Conservation (phyloP, 2,113 vertebrate species). For the Rhinopomastus cyanomelas region DNA sequence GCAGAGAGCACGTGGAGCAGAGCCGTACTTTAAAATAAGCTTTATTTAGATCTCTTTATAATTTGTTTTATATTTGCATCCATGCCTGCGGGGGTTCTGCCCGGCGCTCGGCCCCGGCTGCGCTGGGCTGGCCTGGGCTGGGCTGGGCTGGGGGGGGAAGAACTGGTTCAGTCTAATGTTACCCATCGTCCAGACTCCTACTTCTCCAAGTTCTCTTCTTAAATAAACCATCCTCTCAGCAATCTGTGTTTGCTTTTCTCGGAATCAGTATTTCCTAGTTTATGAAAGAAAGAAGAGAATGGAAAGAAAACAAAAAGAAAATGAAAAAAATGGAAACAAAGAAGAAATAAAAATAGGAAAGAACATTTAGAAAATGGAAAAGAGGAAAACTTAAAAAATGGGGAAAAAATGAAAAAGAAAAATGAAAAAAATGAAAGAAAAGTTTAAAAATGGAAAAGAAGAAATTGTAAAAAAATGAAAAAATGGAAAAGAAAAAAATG, state of each 20-base stretch:
- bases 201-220: constrained; percentile 80
- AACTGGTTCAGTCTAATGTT: constrained; percentile 79
- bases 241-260: constrained; percentile 62
- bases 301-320: no score
- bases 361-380: no score
- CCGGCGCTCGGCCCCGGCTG: constrained; percentile 49
- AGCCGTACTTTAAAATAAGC: constrained; percentile 97
- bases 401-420: no score
- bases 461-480: not conserved
- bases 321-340: no score
- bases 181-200: constrained; percentile 83
- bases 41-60: constrained; percentile 89
- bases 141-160: constrained; percentile 50
- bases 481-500: no score
- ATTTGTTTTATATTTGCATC: constrained; percentile 86
- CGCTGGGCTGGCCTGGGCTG: no score
- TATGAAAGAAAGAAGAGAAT: constrained; percentile 79
- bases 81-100: constrained; percentile 88
- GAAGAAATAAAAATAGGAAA: no score
- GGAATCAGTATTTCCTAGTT: constrained; percentile 85
- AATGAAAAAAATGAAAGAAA: no score
- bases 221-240: constrained; percentile 93
- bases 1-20: constrained; percentile 45
- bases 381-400: no score
- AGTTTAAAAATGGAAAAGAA: no score